Evolutionary conservation across 35 echinoderm and acorn worm genomes (phyloP), one percentile per base, ranked within the genome.

Genomic region (Strongylocentrotus purpuratus): DNA sequence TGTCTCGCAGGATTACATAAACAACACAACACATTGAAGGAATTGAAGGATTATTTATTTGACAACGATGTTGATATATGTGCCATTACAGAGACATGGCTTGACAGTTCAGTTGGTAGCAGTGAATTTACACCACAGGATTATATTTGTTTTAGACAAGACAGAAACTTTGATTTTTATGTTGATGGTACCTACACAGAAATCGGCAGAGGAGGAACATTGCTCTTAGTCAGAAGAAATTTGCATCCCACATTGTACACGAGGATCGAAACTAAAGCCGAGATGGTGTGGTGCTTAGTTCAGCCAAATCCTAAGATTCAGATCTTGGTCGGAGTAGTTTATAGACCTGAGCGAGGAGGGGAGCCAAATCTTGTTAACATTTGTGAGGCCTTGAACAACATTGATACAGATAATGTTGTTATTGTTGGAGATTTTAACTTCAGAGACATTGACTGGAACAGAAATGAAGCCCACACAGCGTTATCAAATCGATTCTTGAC

Each of bases 371-470:
- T 85, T 48, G 22, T 46, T 4, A 96, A 91, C 70, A 33, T 95
- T 32, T 91, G 48, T 31, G 93, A 92, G 47, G 78, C 95, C 2
- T 86, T 91, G 13, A 25, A 31, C 31, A 33, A 41, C 1, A 91
- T 86, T 70, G 33, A 95, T 71, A 89, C 94, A 31, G 86, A 85
- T 32, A 96, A 96, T 93, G 47, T 46, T 9, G 93, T 96, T 33
- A 45, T 93, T 22, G 61, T 96, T 70, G 95, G 95, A 47, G 95
- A 96, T 86, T 96, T 96, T 47, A 94, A 96, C 85, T 96, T 96
- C 22, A 45, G 31, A 45, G 95, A 94, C 22, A 96, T 96, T 32
- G 47, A 96, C 61, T 94, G 95, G 92, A 33, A 94, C 10, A 50
- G 31, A 61, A 59, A 33, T 33, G 92, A 94, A 90, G 92, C 92